These are phyloP conservation scores for Odocoileus hemionus DNA, from an alignment of 2,113 vertebrate species.

Conservation along the genomic window DNA sequence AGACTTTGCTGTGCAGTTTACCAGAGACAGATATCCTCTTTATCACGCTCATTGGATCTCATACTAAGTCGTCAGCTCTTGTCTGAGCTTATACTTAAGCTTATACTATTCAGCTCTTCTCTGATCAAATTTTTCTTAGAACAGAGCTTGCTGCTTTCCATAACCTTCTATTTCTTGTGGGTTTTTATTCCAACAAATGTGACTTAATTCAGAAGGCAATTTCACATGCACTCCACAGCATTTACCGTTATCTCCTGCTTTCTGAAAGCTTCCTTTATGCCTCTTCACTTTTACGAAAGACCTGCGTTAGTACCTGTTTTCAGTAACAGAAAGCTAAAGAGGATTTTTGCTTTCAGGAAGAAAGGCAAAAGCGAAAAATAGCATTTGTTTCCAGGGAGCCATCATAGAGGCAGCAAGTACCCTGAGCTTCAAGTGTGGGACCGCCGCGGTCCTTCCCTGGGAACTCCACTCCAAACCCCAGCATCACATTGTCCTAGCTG, in stretches of 20 bases:
- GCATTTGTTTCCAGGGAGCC: not conserved
- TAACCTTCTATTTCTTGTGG: not conserved
- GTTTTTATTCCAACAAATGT: not conserved
- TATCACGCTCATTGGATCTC: not conserved
- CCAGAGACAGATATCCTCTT: not conserved
- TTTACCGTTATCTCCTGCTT: not conserved
- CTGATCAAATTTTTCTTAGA: not conserved
- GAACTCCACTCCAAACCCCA: not conserved
- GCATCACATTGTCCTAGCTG: not conserved
- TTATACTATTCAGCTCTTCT: not conserved
- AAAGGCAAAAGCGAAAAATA: too few relatives aligned
- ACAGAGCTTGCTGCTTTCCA: not conserved
- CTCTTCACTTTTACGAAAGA: not conserved
- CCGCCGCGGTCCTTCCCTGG: not conserved
- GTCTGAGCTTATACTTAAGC: not conserved
- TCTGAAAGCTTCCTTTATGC: not conserved
- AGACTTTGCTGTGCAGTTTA: not conserved
- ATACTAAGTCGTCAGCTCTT: not conserved
- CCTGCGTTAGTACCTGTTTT: not conserved
- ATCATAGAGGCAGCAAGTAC: rapidly evolving
- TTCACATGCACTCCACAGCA: not conserved
- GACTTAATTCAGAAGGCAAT: not conserved
- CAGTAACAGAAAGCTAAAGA: not conserved
- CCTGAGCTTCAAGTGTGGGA: not conserved
- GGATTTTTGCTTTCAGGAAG: not conserved